A percentile compares a stretch with the other conserved stretches of the same genome.
These are phyloP conservation scores for Leptosomus discolor DNA, from an alignment of 2,113 vertebrate species.

Conservation along the genomic window DNA sequence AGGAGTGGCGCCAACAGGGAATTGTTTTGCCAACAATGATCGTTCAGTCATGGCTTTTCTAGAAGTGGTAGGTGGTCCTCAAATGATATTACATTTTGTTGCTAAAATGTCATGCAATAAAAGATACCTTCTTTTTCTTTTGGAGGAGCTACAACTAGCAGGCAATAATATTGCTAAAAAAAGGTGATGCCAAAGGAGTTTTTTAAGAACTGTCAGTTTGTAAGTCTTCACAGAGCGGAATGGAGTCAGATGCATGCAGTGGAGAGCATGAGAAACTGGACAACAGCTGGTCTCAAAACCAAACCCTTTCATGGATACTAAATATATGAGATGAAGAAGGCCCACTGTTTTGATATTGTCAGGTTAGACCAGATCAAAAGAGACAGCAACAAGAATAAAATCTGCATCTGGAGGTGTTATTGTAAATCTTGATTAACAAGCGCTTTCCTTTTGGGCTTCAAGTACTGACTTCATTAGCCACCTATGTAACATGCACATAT, in stretches of 20 bases:
- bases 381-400: neutral
- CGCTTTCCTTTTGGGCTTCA: neutral
- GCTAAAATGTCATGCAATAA: neutral
- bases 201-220: neutral
- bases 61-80: neutral
- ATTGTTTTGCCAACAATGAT: neutral
- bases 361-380: neutral
- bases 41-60: neutral
- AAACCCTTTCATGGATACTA: neutral
- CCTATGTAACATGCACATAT: neutral
- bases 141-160: neutral
- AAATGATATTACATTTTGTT: neutral
- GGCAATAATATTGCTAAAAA: neutral
- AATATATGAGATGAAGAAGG: neutral
- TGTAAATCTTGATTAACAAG: neutral
- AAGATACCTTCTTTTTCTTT: neutral
- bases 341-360: neutral
- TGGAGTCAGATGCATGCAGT: neutral
- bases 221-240: neutral
- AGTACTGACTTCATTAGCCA: neutral
- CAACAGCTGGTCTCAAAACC: neutral
- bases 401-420: neutral
- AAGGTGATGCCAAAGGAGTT: neutral
- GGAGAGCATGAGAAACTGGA: neutral
- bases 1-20: neutral